Base-by-base conservation (phyloP, 2,888 invertebrate species). In the Drosophila conformis region DNA sequence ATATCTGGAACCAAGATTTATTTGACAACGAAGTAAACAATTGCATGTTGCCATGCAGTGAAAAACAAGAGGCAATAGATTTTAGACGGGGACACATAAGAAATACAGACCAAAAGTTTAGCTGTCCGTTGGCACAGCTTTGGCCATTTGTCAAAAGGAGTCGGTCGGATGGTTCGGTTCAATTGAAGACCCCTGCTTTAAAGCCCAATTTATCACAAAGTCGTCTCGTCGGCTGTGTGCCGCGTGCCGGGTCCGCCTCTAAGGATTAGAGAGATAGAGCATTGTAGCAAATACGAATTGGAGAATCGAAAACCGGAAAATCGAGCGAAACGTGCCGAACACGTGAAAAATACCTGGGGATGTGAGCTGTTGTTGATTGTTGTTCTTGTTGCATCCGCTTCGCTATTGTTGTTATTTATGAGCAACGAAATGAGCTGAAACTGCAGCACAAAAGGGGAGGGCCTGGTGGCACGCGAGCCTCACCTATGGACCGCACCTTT, bases 341-440 rank as follows among this genome's bases (percentile, higher is more conserved):
- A 91, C 91, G 91, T 91, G 91, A 90, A 90, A 91, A 91, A 91
- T 91, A 84, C 91, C 90, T 84, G 79, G 91, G 90, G 89, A 91
- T 83, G 81, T 76, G 62, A 74, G 76, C 72, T 49, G 65, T 51
- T 54, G 59, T 70, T 63, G 46, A 60, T 53, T 65, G 40, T 46
- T 65, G 53, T 51, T 67, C 49, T 59, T 66, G 63, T 67, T 78
- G 82, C 78, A 81, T 69, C 61, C 72, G 68, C 68, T 60, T 29
- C 63, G 62, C 69, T 60, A 73, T 83, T 83, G 73, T 81, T 74
- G 81, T 89, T 83, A 87, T 89, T 87, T 89, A 88, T 89, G 88
- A 85, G 85, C 88, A 82, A 78, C 78, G 83, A 84, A 84, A 87
- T 84, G 83, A 84, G 75, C 82, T 78, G 75, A 70, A 74, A 86